Percentiles rank a stretch among this genome's conserved stretches.
phyloP scores from a whole-genome alignment of 2,113 vertebrate species.

The Rostratula benghalensis region DNA sequence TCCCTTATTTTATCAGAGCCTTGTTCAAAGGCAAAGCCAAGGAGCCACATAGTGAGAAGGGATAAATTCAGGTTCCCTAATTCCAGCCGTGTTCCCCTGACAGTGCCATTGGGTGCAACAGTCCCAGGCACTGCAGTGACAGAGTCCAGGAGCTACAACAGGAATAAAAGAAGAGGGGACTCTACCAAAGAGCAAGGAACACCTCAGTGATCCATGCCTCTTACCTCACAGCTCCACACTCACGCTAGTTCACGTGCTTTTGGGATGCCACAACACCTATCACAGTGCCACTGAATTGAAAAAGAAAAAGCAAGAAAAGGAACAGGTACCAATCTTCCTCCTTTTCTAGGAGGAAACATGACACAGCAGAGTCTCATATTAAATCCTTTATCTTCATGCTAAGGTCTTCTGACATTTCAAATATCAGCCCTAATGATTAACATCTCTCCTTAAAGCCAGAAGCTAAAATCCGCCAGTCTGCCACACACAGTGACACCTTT shows the following conservation, averaged over 20 bases:
- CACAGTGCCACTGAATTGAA: background rate
- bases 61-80: background rate
- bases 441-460: slow-evolving; percentile 68
- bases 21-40: background rate
- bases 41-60: background rate
- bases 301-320: background rate
- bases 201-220: background rate
- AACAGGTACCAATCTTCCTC: background rate
- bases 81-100: background rate
- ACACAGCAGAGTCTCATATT: slow-evolving; percentile 29
- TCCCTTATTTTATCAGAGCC: background rate
- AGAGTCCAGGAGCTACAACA: background rate
- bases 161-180: background rate
- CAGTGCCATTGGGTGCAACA: background rate
- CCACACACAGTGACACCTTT: slow-evolving; percentile 62
- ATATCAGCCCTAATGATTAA: slow-evolving; percentile 68
- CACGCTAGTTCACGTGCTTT: background rate
- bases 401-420: slow-evolving; percentile 72
- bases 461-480: slow-evolving; percentile 67
- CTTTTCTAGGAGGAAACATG: slow-evolving; percentile 6
- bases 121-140: background rate
- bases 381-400: slow-evolving; percentile 54
- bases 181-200: background rate
- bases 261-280: background rate
- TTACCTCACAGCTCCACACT: background rate